A percentile compares a stretch with the other conserved stretches of the same genome.
phyloP scores from a whole-genome alignment of 1,140 invertebrate genomes.

The Lerema accius region DNA sequence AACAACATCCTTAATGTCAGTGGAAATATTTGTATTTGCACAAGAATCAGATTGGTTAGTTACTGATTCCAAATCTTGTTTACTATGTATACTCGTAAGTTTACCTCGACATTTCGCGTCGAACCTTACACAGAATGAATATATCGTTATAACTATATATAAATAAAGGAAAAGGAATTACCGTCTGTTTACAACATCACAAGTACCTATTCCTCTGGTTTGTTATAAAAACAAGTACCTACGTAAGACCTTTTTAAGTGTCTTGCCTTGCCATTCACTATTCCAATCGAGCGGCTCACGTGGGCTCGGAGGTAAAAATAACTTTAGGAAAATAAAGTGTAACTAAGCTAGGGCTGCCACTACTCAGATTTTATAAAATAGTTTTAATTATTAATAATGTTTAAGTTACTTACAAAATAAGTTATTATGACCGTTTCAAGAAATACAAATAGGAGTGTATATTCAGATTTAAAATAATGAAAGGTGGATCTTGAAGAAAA shows the following conservation, averaged over 20 bases:
- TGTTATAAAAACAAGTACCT: constrained; percentile 42
- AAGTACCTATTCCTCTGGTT: constrained; percentile 41
- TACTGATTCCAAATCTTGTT: no score
- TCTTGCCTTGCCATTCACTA: constrained; percentile 47
- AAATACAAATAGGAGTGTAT: no score
- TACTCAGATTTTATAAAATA: no score
- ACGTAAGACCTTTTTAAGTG: constrained; percentile 46
- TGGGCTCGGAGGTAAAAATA: constrained; percentile 49
- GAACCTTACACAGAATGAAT: background rate
- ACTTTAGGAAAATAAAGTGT: constrained; percentile 19
- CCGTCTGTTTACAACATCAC: constrained; percentile 18
- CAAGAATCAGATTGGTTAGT: no score
- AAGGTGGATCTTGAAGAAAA: no score
- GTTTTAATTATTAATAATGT: no score
- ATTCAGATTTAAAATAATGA: no score
- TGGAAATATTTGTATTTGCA: no score
- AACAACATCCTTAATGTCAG: no score
- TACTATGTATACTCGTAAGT: no score
- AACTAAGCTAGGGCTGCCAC: constrained; percentile 23
- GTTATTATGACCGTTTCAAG: no score
- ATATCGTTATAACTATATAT: constrained; percentile 12
- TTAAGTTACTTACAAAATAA: no score
- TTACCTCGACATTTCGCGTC: background rate
- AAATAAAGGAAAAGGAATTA: constrained; percentile 17
- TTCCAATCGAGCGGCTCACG: constrained; percentile 38